Evolutionary conservation across 2,113 vertebrate species (phyloP), one percentile per base, ranked within the genome.

Genomic region (Platysteira castanea): DNA sequence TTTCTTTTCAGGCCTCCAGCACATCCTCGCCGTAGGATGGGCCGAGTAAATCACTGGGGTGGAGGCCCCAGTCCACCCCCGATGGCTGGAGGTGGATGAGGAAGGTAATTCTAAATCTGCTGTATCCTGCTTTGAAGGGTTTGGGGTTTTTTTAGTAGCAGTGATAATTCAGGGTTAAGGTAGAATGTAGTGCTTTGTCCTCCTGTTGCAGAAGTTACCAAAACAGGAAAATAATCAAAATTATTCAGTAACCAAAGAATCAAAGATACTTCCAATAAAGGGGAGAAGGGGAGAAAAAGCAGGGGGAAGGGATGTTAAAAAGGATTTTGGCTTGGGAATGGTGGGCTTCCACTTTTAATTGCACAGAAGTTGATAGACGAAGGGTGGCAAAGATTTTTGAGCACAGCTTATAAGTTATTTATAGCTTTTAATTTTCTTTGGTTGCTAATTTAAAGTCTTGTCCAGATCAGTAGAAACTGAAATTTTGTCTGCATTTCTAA

Each of bases 11-110:
- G 99, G 81, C 99, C 99, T 73, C 99, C 99, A 52, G 98, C 99
- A 82, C 97, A 97, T 18, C 99, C 99, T 93, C 98, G 98, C 7
- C 98, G 99, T 56, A 98, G 98, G 84, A 99, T 99, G 98, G 99
- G 99, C 78, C 98, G 99, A 94, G 98, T 99, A 98, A 99, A 96
- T 93, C 98, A 99, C 27, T 98, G 98, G 78, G 98, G 69, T 33
- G 98, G 96, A n/a, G 99, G 99, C 27, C 99, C 99, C 35, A 98
- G 47, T 80, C 98, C 99, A 83, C 99, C 99, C 90, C 99, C 99
- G 50, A 99, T 99, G 99, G 99, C 98, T 61, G 99, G 99, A 91
- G 99, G 99, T 94, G 99, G 99, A 99, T 99, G 99, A 99, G 99
- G 99, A 99, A 99, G 99, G 99, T 99, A 97, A 98, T 65, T 75